phyloP scores from a whole-genome alignment of 2,888 invertebrate genomes.

The Synergus umbraculus region DNA sequence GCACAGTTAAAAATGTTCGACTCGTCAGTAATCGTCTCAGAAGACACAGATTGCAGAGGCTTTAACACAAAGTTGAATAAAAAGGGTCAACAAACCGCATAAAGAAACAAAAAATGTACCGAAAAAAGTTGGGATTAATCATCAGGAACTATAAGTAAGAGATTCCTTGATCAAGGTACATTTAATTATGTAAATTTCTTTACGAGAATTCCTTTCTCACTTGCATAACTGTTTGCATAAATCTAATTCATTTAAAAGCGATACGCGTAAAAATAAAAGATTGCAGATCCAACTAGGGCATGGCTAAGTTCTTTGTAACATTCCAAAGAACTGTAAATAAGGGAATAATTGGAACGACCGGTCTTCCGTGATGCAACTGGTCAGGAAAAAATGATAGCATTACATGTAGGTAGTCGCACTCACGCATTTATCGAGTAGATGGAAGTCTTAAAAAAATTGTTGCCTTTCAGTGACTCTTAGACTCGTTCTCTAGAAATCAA shows the following conservation, averaged over 20 bases:
- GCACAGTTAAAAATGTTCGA: not conserved
- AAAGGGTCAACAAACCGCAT: not conserved
- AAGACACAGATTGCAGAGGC: not conserved
- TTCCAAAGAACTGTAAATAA: conserved; percentile 23
- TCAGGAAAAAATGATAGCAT: conserved; percentile 17
- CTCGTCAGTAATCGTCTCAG: not conserved
- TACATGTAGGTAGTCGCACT: conserved; percentile 29
- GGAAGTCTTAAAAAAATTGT: not conserved
- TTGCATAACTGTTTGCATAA: conserved; percentile 22
- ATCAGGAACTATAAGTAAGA: not conserved
- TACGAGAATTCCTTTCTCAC: not conserved
- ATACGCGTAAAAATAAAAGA: conserved; percentile 17
- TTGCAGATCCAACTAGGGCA: conserved; percentile 26
- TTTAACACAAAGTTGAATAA: not conserved
- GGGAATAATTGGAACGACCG: conserved; percentile 38
- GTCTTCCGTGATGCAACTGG: conserved; percentile 41
- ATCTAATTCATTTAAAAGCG: conserved; percentile 25
- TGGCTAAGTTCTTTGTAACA: conserved; percentile 18
- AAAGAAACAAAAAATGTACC: not conserved
- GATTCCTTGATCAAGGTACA: not conserved
- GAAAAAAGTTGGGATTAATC: conserved; percentile 15
- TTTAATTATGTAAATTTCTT: conserved; percentile 26
- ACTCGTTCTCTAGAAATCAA: conserved; percentile 12
- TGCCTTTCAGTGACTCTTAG: not conserved
- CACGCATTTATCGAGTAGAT: conserved; percentile 8